A percentile compares a stretch with the other conserved stretches of the same genome.
phyloP scores from a whole-genome alignment of 1,140 invertebrate genomes.

The Nylanderia fulva region DNA sequence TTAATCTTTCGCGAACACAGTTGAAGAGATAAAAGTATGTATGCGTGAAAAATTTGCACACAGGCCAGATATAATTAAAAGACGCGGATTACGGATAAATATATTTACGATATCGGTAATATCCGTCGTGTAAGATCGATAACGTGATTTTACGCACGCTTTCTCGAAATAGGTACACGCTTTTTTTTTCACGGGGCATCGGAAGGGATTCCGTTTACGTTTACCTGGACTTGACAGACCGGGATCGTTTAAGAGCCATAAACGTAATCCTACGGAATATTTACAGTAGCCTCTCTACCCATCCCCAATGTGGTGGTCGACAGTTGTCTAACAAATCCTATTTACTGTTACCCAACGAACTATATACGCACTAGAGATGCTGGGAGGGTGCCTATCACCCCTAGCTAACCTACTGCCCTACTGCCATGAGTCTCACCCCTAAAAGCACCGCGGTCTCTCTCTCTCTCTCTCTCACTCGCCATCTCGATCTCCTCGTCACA shows the following conservation, averaged over 20 bases:
- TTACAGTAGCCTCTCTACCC: conserved; percentile 62
- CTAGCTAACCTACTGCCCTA: conserved; percentile 85
- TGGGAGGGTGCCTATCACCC: conserved; percentile 80
- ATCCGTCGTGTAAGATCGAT: background rate
- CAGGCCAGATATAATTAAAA: conserved; percentile 1
- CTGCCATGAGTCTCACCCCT: conserved; percentile 78
- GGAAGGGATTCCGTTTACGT: conserved; percentile 12
- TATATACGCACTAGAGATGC: conserved; percentile 72
- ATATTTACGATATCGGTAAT: background rate
- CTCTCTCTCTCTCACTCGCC: background rate
- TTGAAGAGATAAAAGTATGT: background rate
- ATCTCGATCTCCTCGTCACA: conserved; percentile 18
- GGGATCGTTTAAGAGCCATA: conserved; percentile 69
- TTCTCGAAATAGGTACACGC: background rate
- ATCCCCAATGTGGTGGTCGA: conserved; percentile 60
- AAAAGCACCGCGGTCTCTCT: conserved; percentile 67
- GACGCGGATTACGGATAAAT: background rate
- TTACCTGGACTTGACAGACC: conserved; percentile 36
- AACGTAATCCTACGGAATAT: conserved; percentile 71
- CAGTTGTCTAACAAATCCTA: conserved; percentile 81
- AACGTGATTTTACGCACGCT: background rate
- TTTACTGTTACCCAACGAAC: conserved; percentile 78
- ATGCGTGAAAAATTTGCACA: background rate
- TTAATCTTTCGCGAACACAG: background rate
- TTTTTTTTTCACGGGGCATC: background rate